These are phyloP conservation scores for Ellobius talpinus DNA, from an alignment of 2,113 vertebrate species.

Conservation along the genomic window DNA sequence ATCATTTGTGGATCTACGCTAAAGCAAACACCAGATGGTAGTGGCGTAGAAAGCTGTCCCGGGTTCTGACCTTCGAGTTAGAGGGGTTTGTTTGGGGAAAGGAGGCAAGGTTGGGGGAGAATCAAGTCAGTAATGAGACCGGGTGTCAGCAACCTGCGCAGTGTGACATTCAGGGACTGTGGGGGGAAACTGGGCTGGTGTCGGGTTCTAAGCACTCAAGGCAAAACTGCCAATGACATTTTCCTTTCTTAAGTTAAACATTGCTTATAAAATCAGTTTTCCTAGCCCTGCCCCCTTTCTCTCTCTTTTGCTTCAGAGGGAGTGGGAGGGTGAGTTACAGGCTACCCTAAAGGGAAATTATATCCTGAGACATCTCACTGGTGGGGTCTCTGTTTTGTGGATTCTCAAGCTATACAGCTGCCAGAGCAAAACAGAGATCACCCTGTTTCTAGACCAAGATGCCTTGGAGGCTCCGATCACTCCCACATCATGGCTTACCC, in stretches of 20 bases:
- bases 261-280: constrained; percentile 34
- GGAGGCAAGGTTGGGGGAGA: not conserved
- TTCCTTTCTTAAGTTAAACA: constrained; percentile 59
- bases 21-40: constrained; percentile 83
- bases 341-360: not conserved
- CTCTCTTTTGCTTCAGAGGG: not conserved
- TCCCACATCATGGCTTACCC: not conserved
- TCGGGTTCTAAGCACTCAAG: constrained; percentile 70
- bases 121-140: constrained; percentile 10
- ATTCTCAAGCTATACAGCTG: not conserved
- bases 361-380: not conserved
- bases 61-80: constrained; percentile 70
- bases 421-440: not conserved
- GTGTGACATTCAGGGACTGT: not conserved
- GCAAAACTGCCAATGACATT: not conserved
- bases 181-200: not conserved
- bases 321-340: not conserved
- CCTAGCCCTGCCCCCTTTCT: not conserved
- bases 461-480: not conserved
- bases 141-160: constrained; percentile 36
- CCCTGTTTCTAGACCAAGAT: not conserved
- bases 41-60: constrained; percentile 66
- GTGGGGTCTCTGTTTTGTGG: not conserved
- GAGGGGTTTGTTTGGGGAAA: constrained; percentile 71
- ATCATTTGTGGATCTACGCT: constrained; percentile 74